Conservation (phyloP, 2,113 vertebrate genomes). For the Catharus fuscescens region DNA sequence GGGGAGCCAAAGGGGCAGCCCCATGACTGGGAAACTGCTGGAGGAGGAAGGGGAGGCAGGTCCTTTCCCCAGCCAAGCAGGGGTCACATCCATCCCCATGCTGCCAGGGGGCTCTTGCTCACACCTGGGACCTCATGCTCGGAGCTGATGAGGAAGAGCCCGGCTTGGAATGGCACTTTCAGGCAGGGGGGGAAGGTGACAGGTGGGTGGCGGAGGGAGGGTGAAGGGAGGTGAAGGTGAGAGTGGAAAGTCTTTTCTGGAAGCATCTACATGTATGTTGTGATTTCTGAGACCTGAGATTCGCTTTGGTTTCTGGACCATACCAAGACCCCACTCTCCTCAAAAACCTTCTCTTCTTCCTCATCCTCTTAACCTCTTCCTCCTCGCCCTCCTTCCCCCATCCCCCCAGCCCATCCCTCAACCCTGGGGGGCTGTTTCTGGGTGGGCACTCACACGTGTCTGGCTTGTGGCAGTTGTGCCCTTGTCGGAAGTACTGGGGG, state of each 20-base stretch:
- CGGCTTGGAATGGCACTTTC: slow-evolving; percentile 16
- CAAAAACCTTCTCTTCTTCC: slow-evolving; percentile 32
- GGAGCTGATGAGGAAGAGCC: background rate
- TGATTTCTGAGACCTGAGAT: slow-evolving; percentile 62
- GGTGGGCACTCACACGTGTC: slow-evolving; percentile 89
- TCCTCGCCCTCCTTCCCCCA: background rate
- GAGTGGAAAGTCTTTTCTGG: slow-evolving; percentile 46
- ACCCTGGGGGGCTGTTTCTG: background rate
- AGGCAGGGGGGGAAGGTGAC: slow-evolving; percentile 32
- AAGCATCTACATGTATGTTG: slow-evolving; percentile 61
- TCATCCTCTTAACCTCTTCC: slow-evolving; percentile 21
- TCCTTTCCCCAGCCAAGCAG: background rate
- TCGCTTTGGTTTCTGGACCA: slow-evolving; percentile 71
- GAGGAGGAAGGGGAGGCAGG: slow-evolving; percentile 40
- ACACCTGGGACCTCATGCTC: background rate
- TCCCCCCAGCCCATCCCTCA: background rate
- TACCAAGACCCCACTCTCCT: slow-evolving; percentile 58
- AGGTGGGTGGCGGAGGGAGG: slow-evolving; percentile 45
- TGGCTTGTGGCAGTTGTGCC: slow-evolving; percentile 97
- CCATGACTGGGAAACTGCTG: background rate
- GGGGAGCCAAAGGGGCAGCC: background rate
- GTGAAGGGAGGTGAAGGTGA: slow-evolving; percentile 69
- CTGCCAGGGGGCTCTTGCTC: background rate
- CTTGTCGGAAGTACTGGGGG: slow-evolving; percentile 95
- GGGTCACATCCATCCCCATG: background rate